Evolutionary conservation across 2,113 vertebrate species (phyloP).

Genomic region (Melospiza georgiana): DNA sequence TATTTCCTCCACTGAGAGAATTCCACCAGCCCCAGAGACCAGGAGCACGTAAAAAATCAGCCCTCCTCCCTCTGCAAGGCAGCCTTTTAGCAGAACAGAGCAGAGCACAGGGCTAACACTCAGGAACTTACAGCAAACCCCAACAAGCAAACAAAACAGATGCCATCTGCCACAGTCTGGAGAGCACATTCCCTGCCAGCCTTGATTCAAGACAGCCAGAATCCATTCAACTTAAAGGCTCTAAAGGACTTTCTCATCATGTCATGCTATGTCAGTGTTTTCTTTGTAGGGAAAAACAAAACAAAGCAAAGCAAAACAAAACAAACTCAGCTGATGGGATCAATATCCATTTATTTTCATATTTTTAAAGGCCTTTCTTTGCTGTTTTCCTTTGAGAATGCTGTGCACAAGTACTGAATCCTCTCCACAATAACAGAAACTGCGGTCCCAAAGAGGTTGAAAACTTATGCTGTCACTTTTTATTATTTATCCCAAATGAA

Average conservation of each 20-base stretch:
- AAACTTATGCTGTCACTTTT: not conserved
- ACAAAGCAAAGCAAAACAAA: not conserved
- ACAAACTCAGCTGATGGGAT: not conserved
- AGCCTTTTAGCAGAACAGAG: constrained; percentile 6
- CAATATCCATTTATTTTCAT: not conserved
- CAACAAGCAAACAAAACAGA: constrained; percentile 13
- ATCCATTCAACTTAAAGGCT: not conserved
- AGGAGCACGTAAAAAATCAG: not conserved
- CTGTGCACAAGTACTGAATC: not conserved
- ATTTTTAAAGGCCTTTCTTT: not conserved
- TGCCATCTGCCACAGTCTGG: constrained; percentile 46
- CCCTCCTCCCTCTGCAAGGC: not conserved
- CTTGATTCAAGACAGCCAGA: constrained; percentile 11
- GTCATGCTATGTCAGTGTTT: not conserved
- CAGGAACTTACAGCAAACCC: not conserved
- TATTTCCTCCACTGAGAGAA: not conserved
- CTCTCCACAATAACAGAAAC: not conserved
- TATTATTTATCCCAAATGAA: not conserved
- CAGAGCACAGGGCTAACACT: not conserved
- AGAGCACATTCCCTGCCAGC: not conserved
- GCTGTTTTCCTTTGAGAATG: not conserved
- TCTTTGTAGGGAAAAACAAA: not conserved
- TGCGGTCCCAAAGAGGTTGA: not conserved
- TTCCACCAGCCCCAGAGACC: not conserved
- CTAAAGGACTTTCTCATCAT: not conserved